Percentiles rank a stretch among this genome's conserved stretches.
phyloP scores from a whole-genome alignment of 2,888 invertebrate genomes.

The Mantis religiosa region DNA sequence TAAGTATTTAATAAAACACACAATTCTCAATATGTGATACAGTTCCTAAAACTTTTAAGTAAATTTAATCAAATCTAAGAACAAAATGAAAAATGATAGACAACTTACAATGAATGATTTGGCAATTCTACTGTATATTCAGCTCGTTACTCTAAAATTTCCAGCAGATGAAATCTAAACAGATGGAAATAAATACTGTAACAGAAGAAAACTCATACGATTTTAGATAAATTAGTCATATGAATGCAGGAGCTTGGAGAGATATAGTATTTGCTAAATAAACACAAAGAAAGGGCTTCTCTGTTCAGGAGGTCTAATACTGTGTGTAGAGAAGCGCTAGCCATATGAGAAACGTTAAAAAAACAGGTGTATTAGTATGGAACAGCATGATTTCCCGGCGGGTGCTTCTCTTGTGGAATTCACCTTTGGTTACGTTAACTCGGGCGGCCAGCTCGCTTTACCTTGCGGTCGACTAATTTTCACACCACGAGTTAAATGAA shows the following conservation, averaged over 20 bases:
- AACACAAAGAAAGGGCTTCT: not conserved
- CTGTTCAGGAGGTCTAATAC: not conserved
- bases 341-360: not conserved
- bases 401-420: not conserved
- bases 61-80: too few relatives aligned
- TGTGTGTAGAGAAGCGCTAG: not conserved
- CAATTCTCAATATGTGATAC: too few relatives aligned
- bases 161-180: not conserved
- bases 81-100: too few relatives aligned
- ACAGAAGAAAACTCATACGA: not conserved
- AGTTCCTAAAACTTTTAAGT: too few relatives aligned
- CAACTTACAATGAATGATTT: too few relatives aligned
- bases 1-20: too few relatives aligned
- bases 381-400: not conserved
- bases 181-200: not conserved
- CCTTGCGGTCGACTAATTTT: slow-evolving; percentile 3
- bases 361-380: not conserved
- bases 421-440: not conserved
- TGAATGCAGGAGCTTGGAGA: not conserved
- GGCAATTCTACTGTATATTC: too few relatives aligned
- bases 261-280: not conserved
- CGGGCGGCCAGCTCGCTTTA: not conserved
- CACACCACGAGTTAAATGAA: slow-evolving; percentile 8
- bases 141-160: too few relatives aligned
- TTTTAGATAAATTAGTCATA: not conserved